Conservation (phyloP, 2,113 vertebrate species). For the Pyrgilauda ruficollis region DNA sequence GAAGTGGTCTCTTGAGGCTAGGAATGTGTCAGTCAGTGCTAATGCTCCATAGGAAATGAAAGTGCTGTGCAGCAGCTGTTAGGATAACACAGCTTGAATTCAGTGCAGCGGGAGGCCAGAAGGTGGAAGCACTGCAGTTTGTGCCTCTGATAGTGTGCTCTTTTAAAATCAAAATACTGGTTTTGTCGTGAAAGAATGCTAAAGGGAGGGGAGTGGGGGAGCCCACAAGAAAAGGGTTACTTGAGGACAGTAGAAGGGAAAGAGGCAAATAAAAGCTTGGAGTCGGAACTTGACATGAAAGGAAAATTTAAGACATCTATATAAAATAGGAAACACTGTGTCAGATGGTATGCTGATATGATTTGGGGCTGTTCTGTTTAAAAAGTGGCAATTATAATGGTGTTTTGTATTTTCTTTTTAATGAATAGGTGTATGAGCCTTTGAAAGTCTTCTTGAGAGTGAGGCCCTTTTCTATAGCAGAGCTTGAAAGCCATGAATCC, state of each 20-base stretch:
- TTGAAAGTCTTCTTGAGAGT: conserved; percentile 85
- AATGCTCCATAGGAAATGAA: not conserved
- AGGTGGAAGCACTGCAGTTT: conserved; percentile 51
- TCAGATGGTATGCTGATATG: not conserved
- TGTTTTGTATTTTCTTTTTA: not conserved
- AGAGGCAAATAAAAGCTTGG: not conserved
- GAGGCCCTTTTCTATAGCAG: conserved; percentile 80
- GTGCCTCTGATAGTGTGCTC: not conserved
- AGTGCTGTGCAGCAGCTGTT: not conserved
- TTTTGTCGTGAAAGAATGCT: not conserved
- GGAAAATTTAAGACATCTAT: not conserved
- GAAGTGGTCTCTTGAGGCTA: not conserved
- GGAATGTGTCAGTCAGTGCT: no score
- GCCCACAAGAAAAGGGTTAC: not conserved
- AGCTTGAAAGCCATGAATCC: conserved; percentile 74
- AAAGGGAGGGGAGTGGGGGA: fast-evolving
- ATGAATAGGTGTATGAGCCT: conserved; percentile 57
- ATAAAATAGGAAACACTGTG: not conserved
- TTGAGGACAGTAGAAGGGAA: not conserved
- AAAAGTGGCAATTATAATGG: not conserved
- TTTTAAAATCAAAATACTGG: not conserved
- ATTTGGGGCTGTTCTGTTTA: not conserved
- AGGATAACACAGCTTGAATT: not conserved
- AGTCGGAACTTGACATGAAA: not conserved
- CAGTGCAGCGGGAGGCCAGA: conserved; percentile 1